Base-by-base conservation (phyloP, 2,888 invertebrate genomes). In the Chelonus formosanus region DNA sequence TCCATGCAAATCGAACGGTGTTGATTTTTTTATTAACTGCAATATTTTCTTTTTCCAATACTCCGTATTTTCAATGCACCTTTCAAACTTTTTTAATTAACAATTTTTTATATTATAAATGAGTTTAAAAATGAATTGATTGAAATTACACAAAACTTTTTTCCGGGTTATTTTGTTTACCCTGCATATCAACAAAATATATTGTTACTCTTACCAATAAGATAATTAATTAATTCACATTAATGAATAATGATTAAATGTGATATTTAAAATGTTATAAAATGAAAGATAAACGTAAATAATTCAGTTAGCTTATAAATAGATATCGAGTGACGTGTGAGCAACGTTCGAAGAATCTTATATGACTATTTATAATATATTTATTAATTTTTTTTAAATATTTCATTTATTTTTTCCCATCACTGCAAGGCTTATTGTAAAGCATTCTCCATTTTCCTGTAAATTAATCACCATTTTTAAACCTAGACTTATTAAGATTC, bases 261-360 rank as follows among this genome's bases (percentile, higher is more conserved):
- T 20, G 20, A 20, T 20, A 20, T 20, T 20, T 20, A 20, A 20
- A 20, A 20, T 20, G 20, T 20, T 20, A 20, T 20, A 20, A 20
- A 20, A 20, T 20, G 20, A 20, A 20, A 20, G 20, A 20, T 20
- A 20, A 20, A 20, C 20, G 20, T 47, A 65, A 48, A 44, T 59
- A 60, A 47, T 65, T 55, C 36, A 55, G 43, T 55, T 65, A 60
- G 60, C 65, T 40, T 65, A 65, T 61, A 56, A 65, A 65, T 61
- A 61, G 65, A 65, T 65, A 65, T 58, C 61, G 65, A 61, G 61
- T 65, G 65, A 65, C 61, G 65, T 65, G 61, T 65, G 65, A 65
- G 65, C 65, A 61, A 65, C 65, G 65, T 60, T 61, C 65, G 56
- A 65, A 65, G 60, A 65, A 65, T 50, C 56, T 65, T 56, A 61